Evolutionary conservation across 2,797 vertebrate species (phyloP).

Genomic region (Hemitrygon akajei): DNA sequence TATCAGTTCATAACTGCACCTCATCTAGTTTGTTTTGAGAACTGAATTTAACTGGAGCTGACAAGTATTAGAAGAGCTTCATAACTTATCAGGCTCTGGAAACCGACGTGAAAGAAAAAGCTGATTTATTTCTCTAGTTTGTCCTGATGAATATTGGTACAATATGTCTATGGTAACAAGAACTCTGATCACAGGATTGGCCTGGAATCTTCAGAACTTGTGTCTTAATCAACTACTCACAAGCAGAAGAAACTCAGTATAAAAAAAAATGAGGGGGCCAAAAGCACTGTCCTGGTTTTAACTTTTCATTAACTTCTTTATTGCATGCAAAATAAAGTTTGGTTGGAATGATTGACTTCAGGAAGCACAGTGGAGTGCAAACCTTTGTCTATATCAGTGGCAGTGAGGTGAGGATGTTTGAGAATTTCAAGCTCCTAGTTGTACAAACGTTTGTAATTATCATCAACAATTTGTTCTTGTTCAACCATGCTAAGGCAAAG

Average conservation of each 20-base stretch:
- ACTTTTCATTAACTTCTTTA: background rate
- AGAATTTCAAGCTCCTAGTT: too few relatives aligned
- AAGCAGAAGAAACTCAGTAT: background rate
- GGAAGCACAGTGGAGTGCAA: too few relatives aligned
- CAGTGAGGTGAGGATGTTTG: too few relatives aligned
- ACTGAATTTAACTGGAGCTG: background rate
- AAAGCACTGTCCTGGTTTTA: background rate
- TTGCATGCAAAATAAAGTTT: background rate
- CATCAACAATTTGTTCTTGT: too few relatives aligned
- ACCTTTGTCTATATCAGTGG: too few relatives aligned
- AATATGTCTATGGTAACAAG: background rate
- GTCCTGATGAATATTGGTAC: too few relatives aligned
- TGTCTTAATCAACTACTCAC: background rate
- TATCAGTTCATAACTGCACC: background rate
- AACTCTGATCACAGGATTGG: background rate
- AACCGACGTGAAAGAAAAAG: background rate
- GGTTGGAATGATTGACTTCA: too few relatives aligned
- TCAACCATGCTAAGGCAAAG: too few relatives aligned
- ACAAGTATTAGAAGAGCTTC: background rate
- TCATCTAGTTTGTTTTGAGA: background rate
- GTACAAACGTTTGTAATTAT: too few relatives aligned
- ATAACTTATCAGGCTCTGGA: background rate
- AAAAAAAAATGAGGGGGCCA: background rate
- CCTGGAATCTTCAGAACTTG: background rate
- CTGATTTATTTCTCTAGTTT: background rate